Percentiles rank a stretch among this genome's conserved stretches.
phyloP scores from a whole-genome alignment of 2,797 vertebrate species.

The Enteromius treurensis region DNA sequence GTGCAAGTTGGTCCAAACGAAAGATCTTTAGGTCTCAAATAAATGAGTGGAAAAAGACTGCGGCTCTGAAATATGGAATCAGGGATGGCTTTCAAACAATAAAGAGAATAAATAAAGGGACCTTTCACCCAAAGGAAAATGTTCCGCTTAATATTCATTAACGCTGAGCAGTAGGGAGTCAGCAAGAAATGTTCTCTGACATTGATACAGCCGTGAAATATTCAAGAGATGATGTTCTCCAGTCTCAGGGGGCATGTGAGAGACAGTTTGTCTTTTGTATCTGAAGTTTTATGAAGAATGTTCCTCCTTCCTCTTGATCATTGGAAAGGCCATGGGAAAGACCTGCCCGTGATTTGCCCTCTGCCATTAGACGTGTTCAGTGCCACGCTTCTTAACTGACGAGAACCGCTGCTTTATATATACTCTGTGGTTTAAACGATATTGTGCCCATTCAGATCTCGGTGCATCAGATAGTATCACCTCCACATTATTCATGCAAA shows the following conservation, averaged over 20 bases:
- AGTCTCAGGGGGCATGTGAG: conserved; percentile 62
- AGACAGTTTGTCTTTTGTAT: conserved; percentile 62
- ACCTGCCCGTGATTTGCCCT: conserved; percentile 55
- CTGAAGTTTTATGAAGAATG: conserved; percentile 58
- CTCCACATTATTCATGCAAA: conserved; percentile 44
- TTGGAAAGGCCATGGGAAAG: conserved; percentile 54
- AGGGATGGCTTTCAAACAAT: conserved; percentile 66
- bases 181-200: conserved; percentile 63
- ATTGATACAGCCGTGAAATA: conserved; percentile 68
- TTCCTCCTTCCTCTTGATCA: conserved; percentile 54
- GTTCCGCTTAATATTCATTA: conserved; percentile 76
- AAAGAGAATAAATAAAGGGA: conserved; percentile 72
- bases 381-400: conserved; percentile 36
- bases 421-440: conserved; percentile 14
- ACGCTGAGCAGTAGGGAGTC: conserved; percentile 64
- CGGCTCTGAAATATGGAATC: conserved; percentile 47
- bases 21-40: conserved; percentile 36
- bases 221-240: conserved; percentile 68
- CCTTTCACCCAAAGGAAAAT: conserved; percentile 71
- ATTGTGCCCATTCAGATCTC: conserved; percentile 10
- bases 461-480: conserved; percentile 28
- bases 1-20: conserved; percentile 10
- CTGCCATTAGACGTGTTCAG: conserved; percentile 49
- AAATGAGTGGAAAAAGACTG: conserved; percentile 38
- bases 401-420: conserved; percentile 20